Evolutionary conservation across 2,113 vertebrate genomes (phyloP).

Genomic region (Oncorhynchus keta): DNA sequence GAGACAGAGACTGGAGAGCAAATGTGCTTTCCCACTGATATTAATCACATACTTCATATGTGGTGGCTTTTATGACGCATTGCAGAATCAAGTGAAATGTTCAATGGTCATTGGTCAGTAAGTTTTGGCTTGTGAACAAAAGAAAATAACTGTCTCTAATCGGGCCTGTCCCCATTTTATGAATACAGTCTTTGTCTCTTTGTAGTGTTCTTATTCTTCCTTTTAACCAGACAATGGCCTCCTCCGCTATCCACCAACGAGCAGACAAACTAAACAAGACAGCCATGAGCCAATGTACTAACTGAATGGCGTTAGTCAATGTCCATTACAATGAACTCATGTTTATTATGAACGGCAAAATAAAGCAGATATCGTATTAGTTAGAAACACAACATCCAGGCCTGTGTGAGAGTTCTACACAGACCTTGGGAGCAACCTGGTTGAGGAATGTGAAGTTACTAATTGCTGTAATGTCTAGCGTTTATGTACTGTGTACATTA

Average conservation of each 20-base stretch:
- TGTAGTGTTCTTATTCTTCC: constrained; percentile 33
- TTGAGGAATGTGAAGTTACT: constrained; percentile 62
- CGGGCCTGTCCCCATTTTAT: constrained; percentile 45
- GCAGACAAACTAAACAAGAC: constrained; percentile 19
- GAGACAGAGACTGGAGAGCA: not conserved
- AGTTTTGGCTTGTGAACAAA: constrained; percentile 31
- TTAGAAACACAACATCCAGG: not conserved
- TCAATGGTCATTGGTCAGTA: constrained; percentile 8
- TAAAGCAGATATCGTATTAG: not conserved
- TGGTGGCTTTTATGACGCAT: constrained; percentile 20
- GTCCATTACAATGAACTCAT: not conserved
- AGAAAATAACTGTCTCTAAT: constrained; percentile 31
- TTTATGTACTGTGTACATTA: constrained; percentile 39
- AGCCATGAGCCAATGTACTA: constrained; percentile 5
- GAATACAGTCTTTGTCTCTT: constrained; percentile 48
- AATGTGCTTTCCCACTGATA: too few species aligned
- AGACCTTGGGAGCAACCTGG: not conserved
- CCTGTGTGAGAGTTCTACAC: not conserved
- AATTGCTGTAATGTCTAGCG: constrained; percentile 50
- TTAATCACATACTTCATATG: too few species aligned
- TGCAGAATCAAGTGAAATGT: constrained; percentile 30
- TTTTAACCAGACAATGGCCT: constrained; percentile 49
- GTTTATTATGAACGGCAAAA: not conserved
- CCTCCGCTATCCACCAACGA: constrained; percentile 22
- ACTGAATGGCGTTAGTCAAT: constrained; percentile 10